Evolutionary conservation across 2,797 vertebrate species (phyloP), one percentile per base, ranked within the genome.

Genomic region (Myoxocephalus aenaeus): DNA sequence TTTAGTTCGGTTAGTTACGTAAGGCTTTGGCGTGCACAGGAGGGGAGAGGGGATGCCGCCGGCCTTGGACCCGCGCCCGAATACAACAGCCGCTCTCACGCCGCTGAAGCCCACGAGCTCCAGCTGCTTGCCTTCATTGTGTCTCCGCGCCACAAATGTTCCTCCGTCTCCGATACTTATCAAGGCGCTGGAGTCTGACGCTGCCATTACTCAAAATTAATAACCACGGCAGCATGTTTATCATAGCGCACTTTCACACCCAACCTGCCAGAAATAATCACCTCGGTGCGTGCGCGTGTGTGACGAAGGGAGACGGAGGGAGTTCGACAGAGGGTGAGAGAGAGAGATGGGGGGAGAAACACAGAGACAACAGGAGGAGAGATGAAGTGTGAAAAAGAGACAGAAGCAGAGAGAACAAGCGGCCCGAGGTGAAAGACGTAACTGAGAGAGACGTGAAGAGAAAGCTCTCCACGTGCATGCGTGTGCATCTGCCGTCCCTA

Each of bases 241-340:
- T 96, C 95, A 95, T 95, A 92, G 92, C 64, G 29, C 94, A 90
- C 65, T 92, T 94, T 94, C 93, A 94, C 89, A 93, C 86, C 80
- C 94, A 94, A 92, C 94, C 95, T 96, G 96, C 96, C 96, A 96
- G 94, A 95, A 95, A 96, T 96, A 96, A 97, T 97, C 92, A 95
- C 86, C 86, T 82, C 94, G 18, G 75, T 32, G 75, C 88, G 75
- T 79, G 84, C 87, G 79, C 78, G 84, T 71, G 80, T 36, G 61
- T 72, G 88, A 86, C 77, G 81, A 79, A 63, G 17, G 64, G 70
- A 61, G 27, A 77, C 66, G 54, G 56, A 56, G 15, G 18, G 56
- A 34, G 46, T 42, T 3, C 13, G 44, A 17, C 12, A 20, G 46
- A 48, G 7, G 58, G 65, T 27, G 13, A 17, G 56, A 20, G 8